Evolutionary conservation across 2,888 invertebrate genomes (phyloP), one percentile per base, ranked within the genome.

Genomic region (Aphelenchoides bicaudatus): DNA sequence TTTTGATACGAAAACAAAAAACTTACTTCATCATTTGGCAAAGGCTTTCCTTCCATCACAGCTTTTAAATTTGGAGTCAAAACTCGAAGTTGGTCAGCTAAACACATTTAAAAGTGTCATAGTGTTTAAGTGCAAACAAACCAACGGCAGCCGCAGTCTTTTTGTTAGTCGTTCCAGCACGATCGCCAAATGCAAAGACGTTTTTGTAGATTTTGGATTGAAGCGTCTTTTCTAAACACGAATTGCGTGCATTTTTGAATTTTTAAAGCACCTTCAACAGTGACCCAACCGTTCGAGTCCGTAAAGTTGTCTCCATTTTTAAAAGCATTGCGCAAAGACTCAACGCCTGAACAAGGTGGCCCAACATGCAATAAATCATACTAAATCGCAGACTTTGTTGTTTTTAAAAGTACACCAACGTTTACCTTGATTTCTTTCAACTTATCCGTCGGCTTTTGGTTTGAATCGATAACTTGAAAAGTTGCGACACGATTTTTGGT

Each of bases 61-160:
- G 84, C 82, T 13, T 84, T 79, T 47, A 96, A 83, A 79, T 93
- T 92, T 43, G 83, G 81, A 61, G 85, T 86, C 0, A 96, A 81
- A 0, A 93, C 86, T 65, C 86, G 87, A 62, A 86, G 84, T 80
- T 96, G 93, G 27, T 87, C 87, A 61, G 92, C 93, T 91, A 80
- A 5, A 80, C 79, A n/a, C 1, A 4, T n/a, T n/a, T n/a, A n/a
- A n/a, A n/a, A n/a, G 16, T 38, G 34, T 38, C n/a, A n/a, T n/a
- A n/a, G n/a, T n/a, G n/a, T n/a, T n/a, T n/a, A n/a, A n/a, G n/a
- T n/a, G 57, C 30, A 31, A 21, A 38, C 82, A 82, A 80, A 91
- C 93, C 90, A 59, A 90, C 87, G 55, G 96, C 92, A 6, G 96
- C 96, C 38, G 90, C 92, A 2, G 98, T 96, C 82, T 94, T 98